These are phyloP conservation scores for Drymonia ruficornis DNA, from an alignment of 2,888 invertebrate genomes.

Conservation along the genomic window DNA sequence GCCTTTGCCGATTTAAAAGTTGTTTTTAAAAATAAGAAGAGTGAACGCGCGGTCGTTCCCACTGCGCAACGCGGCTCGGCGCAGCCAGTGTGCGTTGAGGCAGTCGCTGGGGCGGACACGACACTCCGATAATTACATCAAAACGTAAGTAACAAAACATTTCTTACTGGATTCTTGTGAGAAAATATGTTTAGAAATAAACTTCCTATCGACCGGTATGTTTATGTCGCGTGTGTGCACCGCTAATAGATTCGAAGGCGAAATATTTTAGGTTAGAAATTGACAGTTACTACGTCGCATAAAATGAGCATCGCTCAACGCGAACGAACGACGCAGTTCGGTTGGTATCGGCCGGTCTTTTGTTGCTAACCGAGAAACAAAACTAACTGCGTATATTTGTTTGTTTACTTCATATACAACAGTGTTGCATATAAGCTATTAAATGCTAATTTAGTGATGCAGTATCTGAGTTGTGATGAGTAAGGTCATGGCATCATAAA, in stretches of 20 bases:
- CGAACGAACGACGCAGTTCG: constrained; percentile 68
- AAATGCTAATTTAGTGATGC: constrained; percentile 18
- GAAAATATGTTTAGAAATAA: constrained; percentile 44
- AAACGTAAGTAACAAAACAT: constrained; percentile 60
- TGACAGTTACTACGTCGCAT: constrained; percentile 75
- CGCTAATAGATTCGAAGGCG: constrained; percentile 25
- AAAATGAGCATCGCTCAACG: constrained; percentile 57
- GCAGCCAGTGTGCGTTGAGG: constrained; percentile 67
- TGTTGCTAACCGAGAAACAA: constrained; percentile 74
- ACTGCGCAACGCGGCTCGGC: constrained; percentile 55
- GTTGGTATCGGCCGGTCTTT: constrained; percentile 65
- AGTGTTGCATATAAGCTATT: constrained; percentile 34
- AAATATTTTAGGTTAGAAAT: constrained; percentile 62
- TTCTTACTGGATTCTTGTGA: constrained; percentile 48
- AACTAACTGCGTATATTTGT: constrained; percentile 72
- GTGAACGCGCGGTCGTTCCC: constrained; percentile 54
- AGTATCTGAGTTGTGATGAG: constrained; percentile 15
- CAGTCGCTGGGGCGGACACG: constrained; percentile 63
- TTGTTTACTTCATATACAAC: constrained; percentile 34
- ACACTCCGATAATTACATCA: constrained; percentile 37
- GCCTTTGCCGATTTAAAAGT: constrained; percentile 49
- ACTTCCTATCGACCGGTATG: constrained; percentile 28
- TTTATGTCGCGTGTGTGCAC: constrained; percentile 21
- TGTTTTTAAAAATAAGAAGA: constrained; percentile 59
- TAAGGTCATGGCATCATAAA: constrained; percentile 36